Conservation (phyloP, 2,888 invertebrate species). For the Scaptomyza parva region DNA sequence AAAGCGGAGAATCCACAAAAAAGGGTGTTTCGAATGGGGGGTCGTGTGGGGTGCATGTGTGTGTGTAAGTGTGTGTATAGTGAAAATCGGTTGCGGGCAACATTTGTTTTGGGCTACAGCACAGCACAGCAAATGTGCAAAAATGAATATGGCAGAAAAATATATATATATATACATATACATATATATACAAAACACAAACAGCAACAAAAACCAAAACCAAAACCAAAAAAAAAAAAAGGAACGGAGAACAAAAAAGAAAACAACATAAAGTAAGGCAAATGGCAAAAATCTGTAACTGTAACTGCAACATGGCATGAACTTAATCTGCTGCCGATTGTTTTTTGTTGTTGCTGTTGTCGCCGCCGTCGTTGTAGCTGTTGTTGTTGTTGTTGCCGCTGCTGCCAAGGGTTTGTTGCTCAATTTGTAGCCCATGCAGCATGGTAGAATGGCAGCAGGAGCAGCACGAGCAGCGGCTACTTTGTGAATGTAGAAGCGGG, state of each 20-base stretch:
- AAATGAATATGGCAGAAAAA: slow-evolving; percentile 64
- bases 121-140: slow-evolving; percentile 69
- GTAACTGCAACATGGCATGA: slow-evolving; percentile 80
- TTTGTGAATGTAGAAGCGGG: background rate
- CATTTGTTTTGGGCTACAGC: slow-evolving; percentile 75
- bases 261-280: slow-evolving; percentile 36
- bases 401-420: slow-evolving; percentile 65
- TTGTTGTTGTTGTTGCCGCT: slow-evolving; percentile 41
- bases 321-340: slow-evolving; percentile 77
- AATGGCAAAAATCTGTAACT: slow-evolving; percentile 73
- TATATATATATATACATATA: background rate
- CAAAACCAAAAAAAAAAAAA: slow-evolving; percentile 17
- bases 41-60: background rate
- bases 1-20: slow-evolving; percentile 49
- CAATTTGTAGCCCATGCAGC: slow-evolving; percentile 64
- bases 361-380: slow-evolving; percentile 2
- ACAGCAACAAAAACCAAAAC: slow-evolving; percentile 26
- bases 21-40: slow-evolving; percentile 57
- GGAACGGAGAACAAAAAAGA: slow-evolving; percentile 16
- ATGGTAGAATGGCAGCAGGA: slow-evolving; percentile 41
- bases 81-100: slow-evolving; percentile 73
- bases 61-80: slow-evolving; percentile 30
- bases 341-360: slow-evolving; percentile 38
- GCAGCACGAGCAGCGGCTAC: background rate
- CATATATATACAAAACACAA: slow-evolving; percentile 4